Conservation (phyloP, 37 sponge, comb jelly and placozoan species). For the Hexactinellida sp. region DNA sequence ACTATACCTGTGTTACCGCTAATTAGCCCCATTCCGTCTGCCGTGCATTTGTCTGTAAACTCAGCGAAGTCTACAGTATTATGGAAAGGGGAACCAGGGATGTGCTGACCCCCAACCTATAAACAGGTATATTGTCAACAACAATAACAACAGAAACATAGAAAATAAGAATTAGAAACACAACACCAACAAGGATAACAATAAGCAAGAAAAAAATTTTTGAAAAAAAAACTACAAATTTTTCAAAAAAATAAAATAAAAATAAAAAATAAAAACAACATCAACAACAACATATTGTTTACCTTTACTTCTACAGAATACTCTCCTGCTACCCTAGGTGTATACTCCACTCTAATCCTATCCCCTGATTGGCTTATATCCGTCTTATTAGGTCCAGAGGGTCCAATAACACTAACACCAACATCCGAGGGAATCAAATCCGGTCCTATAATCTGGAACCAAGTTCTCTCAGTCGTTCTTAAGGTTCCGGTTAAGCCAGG, state of each 20-base stretch:
- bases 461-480: background rate
- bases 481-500: background rate
- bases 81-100: constrained; percentile 57
- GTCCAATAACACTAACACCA: background rate
- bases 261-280: background rate
- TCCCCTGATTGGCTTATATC: background rate
- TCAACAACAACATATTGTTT: too few species aligned
- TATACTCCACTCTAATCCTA: constrained; percentile 49
- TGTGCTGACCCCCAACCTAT: constrained; percentile 52
- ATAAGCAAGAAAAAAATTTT: too few species aligned
- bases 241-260: background rate
- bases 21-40: constrained; percentile 52
- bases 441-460: background rate
- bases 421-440: background rate
- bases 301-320: constrained; percentile 30
- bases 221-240: background rate
- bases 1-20: constrained; percentile 38
- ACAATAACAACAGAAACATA: too few species aligned
- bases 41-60: constrained; percentile 67
- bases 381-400: background rate
- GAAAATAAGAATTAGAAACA: too few species aligned
- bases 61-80: constrained; percentile 54
- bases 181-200: too few species aligned
- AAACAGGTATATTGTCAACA: background rate
- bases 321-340: constrained; percentile 56